Base-by-base conservation (phyloP, 2,113 vertebrate genomes). In the Amazona vittata region DNA sequence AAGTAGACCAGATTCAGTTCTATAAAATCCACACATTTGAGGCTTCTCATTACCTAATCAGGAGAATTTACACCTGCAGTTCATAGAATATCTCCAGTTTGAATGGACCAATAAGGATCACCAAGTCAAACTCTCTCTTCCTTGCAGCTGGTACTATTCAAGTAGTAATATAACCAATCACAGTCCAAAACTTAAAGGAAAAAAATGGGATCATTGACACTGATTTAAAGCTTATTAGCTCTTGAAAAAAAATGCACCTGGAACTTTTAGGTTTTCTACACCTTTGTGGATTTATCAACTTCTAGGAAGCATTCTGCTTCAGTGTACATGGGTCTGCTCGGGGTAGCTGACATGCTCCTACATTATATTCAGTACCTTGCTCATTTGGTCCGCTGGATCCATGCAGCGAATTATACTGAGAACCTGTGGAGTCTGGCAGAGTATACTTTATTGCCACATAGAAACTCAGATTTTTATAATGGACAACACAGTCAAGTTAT, bases 401-500 rank as follows among this genome's bases (percentile, higher is more conserved):
- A 52, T 15, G 10, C 9, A 19, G 10, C n/a, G 17, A 64, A 25
- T 89, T 53, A 28, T 3, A 44, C 2, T 33, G 39, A 53, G 26
- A 83, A 71, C 6, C 26, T n/a, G 21, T 37, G 46, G 52, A 46
- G 5, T 19, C 16, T 44, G 33, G 17, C 6, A 71, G 6, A 50
- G 0, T 0, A 53, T n/a, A 19, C 11, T 29, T 41, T 18, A 39
- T 21, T 49, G 15, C 3, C 35, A 22, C 39, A 60, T 1, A 46
- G 33, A 69, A 46, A 75, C 31, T 5, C 2, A 31, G 13, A 39
- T 2, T 28, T 8, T 89, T 53, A 64, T n/a, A 59, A 33, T 18
- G 4, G 33, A n/a, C 52, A 73, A 59, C 17, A 3, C 8, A 21
- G 24, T 29, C 15, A 64, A 39, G 29, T 59, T 39, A 57, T 53